Evolutionary conservation across 2,113 vertebrate genomes (phyloP), one percentile per base, ranked within the genome.

Genomic region (Phasianus colchicus): DNA sequence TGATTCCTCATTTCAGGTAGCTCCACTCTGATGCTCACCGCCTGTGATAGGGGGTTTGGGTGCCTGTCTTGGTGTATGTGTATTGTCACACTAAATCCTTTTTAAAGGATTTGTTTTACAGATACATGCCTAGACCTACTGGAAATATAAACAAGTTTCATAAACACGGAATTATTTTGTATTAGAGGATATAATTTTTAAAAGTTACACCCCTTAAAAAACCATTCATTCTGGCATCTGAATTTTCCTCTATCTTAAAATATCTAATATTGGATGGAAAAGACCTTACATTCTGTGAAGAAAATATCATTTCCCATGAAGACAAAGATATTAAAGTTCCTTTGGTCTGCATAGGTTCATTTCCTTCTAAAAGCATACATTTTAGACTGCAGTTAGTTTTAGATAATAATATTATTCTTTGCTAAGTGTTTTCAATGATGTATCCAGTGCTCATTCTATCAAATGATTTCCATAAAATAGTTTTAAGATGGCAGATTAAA

Each of bases 401-500:
- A 80, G 52, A 78, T 91, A 79, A 78, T 65, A 82, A 32, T 55
- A 77, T 83, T 85, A 80, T 74, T 80, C 65, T 88, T 72, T 78
- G 43, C 12, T 19, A 92, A 89, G 47, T 77, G 86, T 95, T 90
- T 78, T 34, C 86, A 71, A 81, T 69, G 7, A 86, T 64, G 47
- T 65, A 81, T 80, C 0, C 2, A 70, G 64, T 76, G 34, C 48
- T 86, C 89, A 54, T 71, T 88, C 32, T 66, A 88, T 81, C 34
- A 50, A 91, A 71, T 14, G 74, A 48, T 47, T 88, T 34, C 47
- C 57, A 86, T 79, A 75, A 83, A 94, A 88, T 27, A 78, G 30
- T 47, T 57, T 77, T 83, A 81, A 88, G 83, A 81, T 52, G 69
- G 38, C 90, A 83, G 80, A 86, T 88, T 81, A 92, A 93, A 55